These are phyloP conservation scores for Neuroterus valhalla DNA, from an alignment of 1,140 invertebrate species.

Conservation along the genomic window DNA sequence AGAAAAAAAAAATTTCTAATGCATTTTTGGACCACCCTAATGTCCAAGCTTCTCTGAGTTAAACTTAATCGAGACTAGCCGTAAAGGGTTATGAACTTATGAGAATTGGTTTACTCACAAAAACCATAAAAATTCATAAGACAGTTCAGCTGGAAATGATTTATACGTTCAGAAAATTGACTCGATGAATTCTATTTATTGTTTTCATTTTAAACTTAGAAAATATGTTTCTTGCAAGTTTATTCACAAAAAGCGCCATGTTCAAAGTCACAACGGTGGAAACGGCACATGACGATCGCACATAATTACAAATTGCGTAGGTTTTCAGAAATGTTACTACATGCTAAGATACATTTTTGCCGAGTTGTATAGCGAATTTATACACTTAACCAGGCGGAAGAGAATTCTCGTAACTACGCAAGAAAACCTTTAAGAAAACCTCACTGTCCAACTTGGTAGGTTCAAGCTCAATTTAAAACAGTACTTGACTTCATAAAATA, in stretches of 20 bases:
- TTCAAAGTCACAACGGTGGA: background rate
- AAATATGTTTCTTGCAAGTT: background rate
- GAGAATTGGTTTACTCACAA: too few relatives aligned
- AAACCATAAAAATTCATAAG: too few relatives aligned
- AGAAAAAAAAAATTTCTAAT: too few relatives aligned
- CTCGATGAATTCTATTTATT: background rate
- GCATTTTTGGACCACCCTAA: too few relatives aligned
- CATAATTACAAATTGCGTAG: background rate
- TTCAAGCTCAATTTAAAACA: background rate
- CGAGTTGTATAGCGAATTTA: background rate
- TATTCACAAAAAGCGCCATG: background rate
- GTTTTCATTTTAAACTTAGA: background rate
- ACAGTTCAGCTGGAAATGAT: too few relatives aligned
- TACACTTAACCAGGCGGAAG: background rate
- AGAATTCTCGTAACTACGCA: constrained; percentile 2
- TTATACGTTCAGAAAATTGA: too few relatives aligned
- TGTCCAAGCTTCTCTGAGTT: too few relatives aligned
- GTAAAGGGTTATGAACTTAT: too few relatives aligned
- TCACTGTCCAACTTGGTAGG: background rate
- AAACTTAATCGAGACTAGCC: too few relatives aligned
- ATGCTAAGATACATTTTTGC: too few relatives aligned
- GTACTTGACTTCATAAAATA: background rate
- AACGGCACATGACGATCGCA: background rate
- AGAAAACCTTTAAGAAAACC: background rate
- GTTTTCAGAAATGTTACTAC: background rate